Conservation (phyloP, 2,113 vertebrate species). For the Rhizomys pruinosus region DNA sequence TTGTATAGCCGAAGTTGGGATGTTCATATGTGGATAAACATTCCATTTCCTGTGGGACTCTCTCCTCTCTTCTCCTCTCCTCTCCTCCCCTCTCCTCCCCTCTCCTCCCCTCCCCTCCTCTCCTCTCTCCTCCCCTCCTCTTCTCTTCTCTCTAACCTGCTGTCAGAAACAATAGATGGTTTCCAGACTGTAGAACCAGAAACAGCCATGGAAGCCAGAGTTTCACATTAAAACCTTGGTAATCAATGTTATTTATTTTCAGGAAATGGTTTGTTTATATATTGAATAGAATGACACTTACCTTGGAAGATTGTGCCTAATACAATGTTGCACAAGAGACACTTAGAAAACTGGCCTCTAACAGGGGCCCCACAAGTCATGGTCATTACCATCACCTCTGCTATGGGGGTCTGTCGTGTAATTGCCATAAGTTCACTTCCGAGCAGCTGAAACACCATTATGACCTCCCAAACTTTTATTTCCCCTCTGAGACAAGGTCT, state of each 20-base stretch:
- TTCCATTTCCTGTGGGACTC: no score
- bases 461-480: not conserved
- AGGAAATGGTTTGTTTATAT: constrained; percentile 6
- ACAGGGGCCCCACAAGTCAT: not conserved
- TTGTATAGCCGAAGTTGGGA: not conserved
- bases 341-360: not conserved
- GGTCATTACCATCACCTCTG: not conserved
- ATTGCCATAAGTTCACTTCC: not conserved
- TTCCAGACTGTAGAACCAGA: not conserved
- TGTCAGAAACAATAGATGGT: not conserved
- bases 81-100: no score
- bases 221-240: not conserved
- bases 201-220: not conserved
- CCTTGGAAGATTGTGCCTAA: not conserved
- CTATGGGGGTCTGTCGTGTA: not conserved
- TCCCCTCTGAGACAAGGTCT: not conserved
- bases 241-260: not conserved
- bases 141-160: not conserved
- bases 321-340: not conserved
- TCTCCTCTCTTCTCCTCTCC: no score
- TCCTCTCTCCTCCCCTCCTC: not conserved
- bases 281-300: not conserved
- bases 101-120: not conserved
- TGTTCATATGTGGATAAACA: not conserved
- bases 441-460: not conserved